Evolutionary conservation across 2,888 invertebrate genomes (phyloP), one percentile per base, ranked within the genome.

Genomic region (Rapana venosa): DNA sequence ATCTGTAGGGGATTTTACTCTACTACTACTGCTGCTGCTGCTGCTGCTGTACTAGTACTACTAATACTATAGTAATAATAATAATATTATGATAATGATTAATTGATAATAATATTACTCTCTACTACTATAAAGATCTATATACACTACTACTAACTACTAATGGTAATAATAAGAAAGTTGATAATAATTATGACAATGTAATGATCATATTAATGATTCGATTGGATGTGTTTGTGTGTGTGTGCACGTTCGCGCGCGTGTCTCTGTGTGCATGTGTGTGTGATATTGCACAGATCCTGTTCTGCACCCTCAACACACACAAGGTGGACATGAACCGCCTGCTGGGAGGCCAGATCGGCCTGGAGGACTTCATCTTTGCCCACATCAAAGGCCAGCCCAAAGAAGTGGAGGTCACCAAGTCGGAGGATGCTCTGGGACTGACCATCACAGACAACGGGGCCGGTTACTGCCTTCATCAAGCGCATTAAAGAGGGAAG

Each of bases 371-470:
- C 96, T 99, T 99, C 95, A 99, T 99, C 96, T 99, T 99, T 96
- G 99, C 98, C 92, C 99, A 99, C 96, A 97, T 98, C 95, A 99
- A 98, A 97, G 99, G 99, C 20, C 97, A 98, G 92, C 98, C 98
- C 15, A 99, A 99, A 96, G 99, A 99, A 97, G 98, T 99, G 89
- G 99, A 99, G 97, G 97, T 99, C 90, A 97, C 98, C 1, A 99
- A 99, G 97, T 97, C 98, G 15, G 98, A 99, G 96, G 98, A 99
- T 94, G 98, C 99, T 0, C 97, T 99, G 90, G 99, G 99, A n/a
- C 97, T 99, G 91, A 99, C 99, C 74, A 99, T 99, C 90, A 99
- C 99, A 32, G 99, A 99, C 96, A 99, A 99, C 96, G 99, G 99
- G 0, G 98, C 98, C 30, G 99, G 99, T 58, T 98, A 98, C 96